Conservation (phyloP, 1,140 invertebrate species). For the Diachasma alloeum region DNA sequence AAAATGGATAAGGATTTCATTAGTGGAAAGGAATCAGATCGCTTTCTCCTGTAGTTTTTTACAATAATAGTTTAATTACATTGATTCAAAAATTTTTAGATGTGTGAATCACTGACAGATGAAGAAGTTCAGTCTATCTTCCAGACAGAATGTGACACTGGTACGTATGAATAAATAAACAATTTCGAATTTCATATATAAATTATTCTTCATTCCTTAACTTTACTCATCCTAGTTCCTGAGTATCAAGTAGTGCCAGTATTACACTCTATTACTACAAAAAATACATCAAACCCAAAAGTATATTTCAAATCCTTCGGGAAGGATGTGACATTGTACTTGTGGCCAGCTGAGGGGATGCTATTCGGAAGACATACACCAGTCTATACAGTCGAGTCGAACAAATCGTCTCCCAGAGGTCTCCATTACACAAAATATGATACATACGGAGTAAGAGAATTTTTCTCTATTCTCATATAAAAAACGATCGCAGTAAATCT, state of each 20-base stretch:
- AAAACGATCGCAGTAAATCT: neutral
- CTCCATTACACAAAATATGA: conserved; percentile 18
- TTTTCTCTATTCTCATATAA: neutral
- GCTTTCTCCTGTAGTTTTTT: no score
- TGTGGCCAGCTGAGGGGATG: conserved; percentile 19
- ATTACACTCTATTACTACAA: neutral
- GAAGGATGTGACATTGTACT: conserved; percentile 1
- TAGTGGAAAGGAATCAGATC: no score
- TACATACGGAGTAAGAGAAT: conserved; percentile 22
- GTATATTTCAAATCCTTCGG: conserved; percentile 16
- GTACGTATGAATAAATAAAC: conserved; percentile 2
- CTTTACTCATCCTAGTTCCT: neutral
- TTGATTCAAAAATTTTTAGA: neutral
- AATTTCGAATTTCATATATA: neutral
- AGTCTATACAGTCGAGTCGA: conserved; percentile 13
- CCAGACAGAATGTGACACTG: conserved; percentile 15
- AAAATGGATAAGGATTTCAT: no score
- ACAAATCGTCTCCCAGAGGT: conserved; percentile 2
- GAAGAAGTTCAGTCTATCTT: conserved; percentile 20
- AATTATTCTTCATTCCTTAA: neutral
- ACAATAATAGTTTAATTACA: no score
- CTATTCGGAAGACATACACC: conserved; percentile 23
- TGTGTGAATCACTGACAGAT: conserved; percentile 15
- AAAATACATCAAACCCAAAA: conserved; percentile 10
- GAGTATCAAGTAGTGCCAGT: conserved; percentile 19